Evolutionary conservation across 2,113 vertebrate genomes (phyloP).

Genomic region (Colistium nudipinnis): DNA sequence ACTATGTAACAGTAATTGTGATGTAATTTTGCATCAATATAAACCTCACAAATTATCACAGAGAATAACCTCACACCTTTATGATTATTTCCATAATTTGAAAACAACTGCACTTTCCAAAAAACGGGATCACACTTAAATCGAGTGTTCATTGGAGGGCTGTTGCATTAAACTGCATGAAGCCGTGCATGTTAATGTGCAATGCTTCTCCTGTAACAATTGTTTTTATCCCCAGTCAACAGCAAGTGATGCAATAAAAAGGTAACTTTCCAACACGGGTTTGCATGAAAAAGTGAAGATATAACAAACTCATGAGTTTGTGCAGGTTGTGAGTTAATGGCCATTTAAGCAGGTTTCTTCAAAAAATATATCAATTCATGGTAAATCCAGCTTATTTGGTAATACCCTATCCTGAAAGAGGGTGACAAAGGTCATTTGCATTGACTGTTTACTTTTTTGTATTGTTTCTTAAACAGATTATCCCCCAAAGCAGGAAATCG

Average conservation of each 20-base stretch:
- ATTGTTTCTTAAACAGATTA: conserved; percentile 7
- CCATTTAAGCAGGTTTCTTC: background rate
- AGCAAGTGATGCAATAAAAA: background rate
- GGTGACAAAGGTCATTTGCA: background rate
- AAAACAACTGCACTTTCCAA: background rate
- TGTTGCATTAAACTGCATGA: background rate
- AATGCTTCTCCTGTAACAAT: background rate
- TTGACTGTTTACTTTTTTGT: too few relatives aligned
- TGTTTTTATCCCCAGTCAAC: background rate
- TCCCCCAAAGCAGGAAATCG: conserved; percentile 4
- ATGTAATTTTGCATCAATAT: background rate
- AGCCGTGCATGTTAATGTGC: background rate
- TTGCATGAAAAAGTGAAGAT: background rate
- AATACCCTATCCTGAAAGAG: background rate
- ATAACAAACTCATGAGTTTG: too few relatives aligned
- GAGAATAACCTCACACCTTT: background rate
- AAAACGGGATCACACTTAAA: background rate
- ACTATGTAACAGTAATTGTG: background rate
- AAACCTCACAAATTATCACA: background rate
- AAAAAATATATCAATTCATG: background rate
- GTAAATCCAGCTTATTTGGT: background rate
- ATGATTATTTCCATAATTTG: background rate
- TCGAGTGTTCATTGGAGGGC: background rate
- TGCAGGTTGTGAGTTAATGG: background rate
- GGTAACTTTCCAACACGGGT: background rate